Evolutionary conservation across 2,113 vertebrate genomes (phyloP), one percentile per base, ranked within the genome.

Genomic region (Chlamydotis undulata): DNA sequence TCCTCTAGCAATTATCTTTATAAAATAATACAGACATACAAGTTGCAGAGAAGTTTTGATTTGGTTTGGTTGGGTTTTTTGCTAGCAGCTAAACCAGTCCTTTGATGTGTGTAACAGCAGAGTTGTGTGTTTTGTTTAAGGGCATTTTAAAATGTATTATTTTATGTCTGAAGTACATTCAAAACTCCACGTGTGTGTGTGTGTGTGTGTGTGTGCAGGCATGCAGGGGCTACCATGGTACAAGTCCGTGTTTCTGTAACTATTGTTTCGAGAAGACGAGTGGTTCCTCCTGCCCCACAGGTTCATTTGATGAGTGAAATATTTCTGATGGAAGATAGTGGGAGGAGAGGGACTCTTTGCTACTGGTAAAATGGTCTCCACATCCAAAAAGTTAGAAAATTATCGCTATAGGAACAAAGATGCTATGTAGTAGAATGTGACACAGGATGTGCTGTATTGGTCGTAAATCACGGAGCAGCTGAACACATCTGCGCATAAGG

Each of bases 401-500:
- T 9, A n/a, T 67, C 0, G 0, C 45, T 65, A 31, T 25, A 71
- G 53, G 67, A 80, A 61, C 28, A 73, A 75, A 52, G 59, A 57
- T 82, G 69, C 49, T 86, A 7, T 0, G 0, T 10, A 24, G 60
- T 28, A 75, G 74, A 77, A 65, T 52, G 49, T 22, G 81, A 35
- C 35, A 65, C 31, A 8, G 63, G 64, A 41, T 37, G 3, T 21
- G 39, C 83, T 45, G 69, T 35, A 19, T 12, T n/a, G 47, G 60
- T 57, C 1, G 1, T 91, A 94, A 96, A 83, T 57, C 93, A 84
- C 4, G 14, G 29, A 69, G 89, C 79, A 87, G 83, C 86, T 70
- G 91, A 95, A 90, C 60, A 92, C 73, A 95, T 74, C 75, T 81
- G 70, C 77, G 65, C 71, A 2, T 63, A 68, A 92, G 70, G 83